A percentile compares a stretch with the other conserved stretches of the same genome.
These are phyloP conservation scores for Kobus ellipsiprymnus DNA, from an alignment of 2,113 vertebrate genomes.

Conservation along the genomic window DNA sequence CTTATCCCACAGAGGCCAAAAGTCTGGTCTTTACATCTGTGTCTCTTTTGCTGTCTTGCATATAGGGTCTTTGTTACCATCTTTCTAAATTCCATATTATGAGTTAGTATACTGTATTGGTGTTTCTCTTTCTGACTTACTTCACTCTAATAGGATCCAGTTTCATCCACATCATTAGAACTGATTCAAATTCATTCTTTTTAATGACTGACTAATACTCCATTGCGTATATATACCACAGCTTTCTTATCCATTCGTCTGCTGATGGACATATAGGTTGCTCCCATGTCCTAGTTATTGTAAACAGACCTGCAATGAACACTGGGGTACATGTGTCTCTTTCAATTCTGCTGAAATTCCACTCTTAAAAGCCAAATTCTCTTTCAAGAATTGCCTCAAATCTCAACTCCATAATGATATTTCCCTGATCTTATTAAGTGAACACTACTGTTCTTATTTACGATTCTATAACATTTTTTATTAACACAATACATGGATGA, in stretches of 20 bases:
- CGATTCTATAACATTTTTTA: not conserved
- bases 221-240: not conserved
- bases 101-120: not conserved
- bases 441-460: not conserved
- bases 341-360: not conserved
- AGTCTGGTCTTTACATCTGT: not conserved
- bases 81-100: not conserved
- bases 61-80: not conserved
- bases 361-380: not conserved
- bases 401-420: not conserved
- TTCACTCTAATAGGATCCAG: not conserved
- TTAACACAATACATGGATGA: not conserved
- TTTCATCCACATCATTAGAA: not conserved
- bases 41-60: not conserved
- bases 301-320: not conserved
- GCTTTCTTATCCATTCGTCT: not conserved
- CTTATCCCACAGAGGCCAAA: not conserved
- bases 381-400: not conserved
- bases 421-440: not conserved
- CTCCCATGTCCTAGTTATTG: not conserved
- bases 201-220: not conserved
- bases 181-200: not conserved
- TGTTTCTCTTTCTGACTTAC: not conserved
- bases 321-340: not conserved
- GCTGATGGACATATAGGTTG: not conserved